Evolutionary conservation across 2,113 vertebrate genomes (phyloP).

Genomic region (Parus major): DNA sequence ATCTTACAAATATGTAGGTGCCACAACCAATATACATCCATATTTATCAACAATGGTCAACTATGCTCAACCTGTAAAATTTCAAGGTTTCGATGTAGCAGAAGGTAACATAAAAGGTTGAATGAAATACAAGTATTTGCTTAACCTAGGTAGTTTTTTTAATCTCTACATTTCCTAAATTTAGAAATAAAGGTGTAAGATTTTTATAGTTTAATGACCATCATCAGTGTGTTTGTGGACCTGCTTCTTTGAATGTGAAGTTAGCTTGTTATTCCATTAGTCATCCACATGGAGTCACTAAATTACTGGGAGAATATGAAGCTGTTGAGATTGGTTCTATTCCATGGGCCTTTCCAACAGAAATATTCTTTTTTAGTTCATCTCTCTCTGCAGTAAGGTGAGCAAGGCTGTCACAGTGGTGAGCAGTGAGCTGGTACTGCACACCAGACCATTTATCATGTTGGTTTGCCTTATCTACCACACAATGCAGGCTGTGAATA

Average conservation of each 20-base stretch:
- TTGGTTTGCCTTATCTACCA: neutral
- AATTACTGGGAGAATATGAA: slow-evolving; percentile 22
- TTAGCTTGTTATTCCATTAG: slow-evolving; percentile 28
- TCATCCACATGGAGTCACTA: slow-evolving; percentile 73
- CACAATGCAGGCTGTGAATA: neutral
- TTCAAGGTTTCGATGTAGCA: slow-evolving; percentile 94
- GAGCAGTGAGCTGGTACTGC: neutral
- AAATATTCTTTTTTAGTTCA: neutral
- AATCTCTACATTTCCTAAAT: neutral
- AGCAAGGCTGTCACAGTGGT: neutral
- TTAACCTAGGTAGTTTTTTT: slow-evolving; percentile 39
- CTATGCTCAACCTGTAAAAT: slow-evolving; percentile 98
- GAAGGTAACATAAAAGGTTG: slow-evolving; percentile 85
- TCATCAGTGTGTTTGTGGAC: neutral
- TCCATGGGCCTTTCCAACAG: neutral
- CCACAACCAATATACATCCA: slow-evolving; percentile 97
- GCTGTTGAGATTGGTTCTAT: neutral
- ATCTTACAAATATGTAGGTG: slow-evolving; percentile 96
- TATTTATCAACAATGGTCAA: slow-evolving; percentile 98
- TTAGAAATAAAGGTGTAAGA: neutral
- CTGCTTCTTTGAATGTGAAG: neutral
- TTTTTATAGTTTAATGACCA: neutral
- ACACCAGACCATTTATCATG: neutral
- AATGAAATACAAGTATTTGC: slow-evolving; percentile 54
- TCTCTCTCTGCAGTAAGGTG: neutral